These are phyloP conservation scores for Proterorhinus semilunaris DNA, from an alignment of 2,113 vertebrate genomes.

Conservation along the genomic window DNA sequence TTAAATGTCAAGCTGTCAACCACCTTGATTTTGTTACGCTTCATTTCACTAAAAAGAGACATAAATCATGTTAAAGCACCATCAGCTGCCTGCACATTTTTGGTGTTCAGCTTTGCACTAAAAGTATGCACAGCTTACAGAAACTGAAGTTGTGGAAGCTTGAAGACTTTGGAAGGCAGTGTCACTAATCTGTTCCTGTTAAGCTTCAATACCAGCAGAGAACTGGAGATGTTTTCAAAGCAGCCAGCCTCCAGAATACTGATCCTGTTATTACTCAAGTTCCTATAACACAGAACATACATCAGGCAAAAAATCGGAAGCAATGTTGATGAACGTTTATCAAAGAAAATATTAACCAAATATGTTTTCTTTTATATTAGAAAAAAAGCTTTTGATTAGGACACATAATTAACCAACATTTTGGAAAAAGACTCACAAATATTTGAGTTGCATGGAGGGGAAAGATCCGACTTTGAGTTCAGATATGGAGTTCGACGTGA, in stretches of 20 bases:
- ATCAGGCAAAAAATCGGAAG: constrained; percentile 10
- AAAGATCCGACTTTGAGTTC: constrained; percentile 73
- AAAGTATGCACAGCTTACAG: constrained; percentile 81
- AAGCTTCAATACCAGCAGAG: constrained; percentile 89
- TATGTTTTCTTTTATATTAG: no score
- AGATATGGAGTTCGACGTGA: constrained; percentile 73
- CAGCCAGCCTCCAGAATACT: constrained; percentile 88
- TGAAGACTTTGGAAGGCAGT: constrained; percentile 92
- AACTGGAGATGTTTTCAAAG: constrained; percentile 93
- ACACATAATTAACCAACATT: no score
- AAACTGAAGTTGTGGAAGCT: constrained; percentile 87
- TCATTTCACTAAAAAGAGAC: constrained; percentile 84
- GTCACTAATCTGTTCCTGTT: constrained; percentile 88
- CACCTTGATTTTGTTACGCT: constrained; percentile 91
- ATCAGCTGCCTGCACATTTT: not conserved
- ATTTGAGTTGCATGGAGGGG: constrained; percentile 74
- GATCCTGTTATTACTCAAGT: constrained; percentile 97
- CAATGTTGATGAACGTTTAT: not conserved
- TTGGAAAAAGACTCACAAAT: constrained; percentile 58
- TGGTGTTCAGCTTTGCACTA: not conserved
- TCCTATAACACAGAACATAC: constrained; percentile 73
- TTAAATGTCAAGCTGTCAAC: constrained; percentile 97
- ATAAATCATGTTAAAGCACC: not conserved
- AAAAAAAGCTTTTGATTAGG: no score
- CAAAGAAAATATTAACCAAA: no score